Evolutionary conservation across 2,113 vertebrate species (phyloP).

Genomic region (Nesogale talazaci): DNA sequence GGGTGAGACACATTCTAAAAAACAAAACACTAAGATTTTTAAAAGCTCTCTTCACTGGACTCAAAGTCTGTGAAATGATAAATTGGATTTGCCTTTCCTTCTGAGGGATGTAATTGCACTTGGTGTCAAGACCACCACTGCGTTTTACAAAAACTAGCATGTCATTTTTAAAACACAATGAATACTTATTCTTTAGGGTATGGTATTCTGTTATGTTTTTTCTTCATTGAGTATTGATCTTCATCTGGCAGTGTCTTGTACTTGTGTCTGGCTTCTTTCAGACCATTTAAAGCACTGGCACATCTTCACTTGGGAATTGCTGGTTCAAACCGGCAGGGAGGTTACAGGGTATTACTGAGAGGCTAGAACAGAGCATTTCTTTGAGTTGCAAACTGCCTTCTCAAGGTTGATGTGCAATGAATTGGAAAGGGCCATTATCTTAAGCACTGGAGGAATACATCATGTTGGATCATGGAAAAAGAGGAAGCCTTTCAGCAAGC

Average conservation of each 20-base stretch:
- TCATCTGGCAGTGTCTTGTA: background rate
- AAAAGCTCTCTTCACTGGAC: background rate
- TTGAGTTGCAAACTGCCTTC: background rate
- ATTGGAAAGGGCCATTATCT: background rate
- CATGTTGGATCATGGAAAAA: too few relatives aligned
- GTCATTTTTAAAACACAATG: conserved; percentile 27
- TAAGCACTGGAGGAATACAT: background rate
- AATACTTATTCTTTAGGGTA: background rate
- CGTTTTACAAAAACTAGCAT: background rate
- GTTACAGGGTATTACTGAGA: background rate
- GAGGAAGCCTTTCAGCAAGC: too few relatives aligned
- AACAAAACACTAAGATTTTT: background rate
- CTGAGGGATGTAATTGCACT: background rate
- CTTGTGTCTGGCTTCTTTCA: background rate
- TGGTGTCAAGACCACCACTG: background rate
- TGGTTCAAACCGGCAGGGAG: background rate
- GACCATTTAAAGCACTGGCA: background rate
- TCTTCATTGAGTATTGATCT: conserved; percentile 36
- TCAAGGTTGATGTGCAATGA: background rate
- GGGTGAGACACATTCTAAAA: background rate
- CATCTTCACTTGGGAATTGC: background rate
- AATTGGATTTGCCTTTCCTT: background rate
- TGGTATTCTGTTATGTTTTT: conserved; percentile 3
- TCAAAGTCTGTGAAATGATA: background rate
- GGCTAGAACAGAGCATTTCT: background rate